Evolutionary conservation across 2,797 vertebrate genomes (phyloP), one percentile per base, ranked within the genome.

Genomic region (Streptopelia turtur): DNA sequence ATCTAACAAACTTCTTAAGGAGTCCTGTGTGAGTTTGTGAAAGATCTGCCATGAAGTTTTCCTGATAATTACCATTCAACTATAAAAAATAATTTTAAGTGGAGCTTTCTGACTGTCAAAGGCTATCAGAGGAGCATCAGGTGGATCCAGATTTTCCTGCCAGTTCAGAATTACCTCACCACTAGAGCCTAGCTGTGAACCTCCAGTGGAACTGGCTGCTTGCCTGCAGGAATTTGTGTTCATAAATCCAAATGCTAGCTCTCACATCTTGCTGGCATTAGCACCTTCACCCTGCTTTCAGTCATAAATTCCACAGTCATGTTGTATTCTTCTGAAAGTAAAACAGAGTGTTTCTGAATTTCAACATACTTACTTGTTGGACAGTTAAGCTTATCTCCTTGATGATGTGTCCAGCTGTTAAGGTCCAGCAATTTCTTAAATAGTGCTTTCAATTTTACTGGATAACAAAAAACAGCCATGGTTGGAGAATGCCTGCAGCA

Each of bases 81-180:
- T 81, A 49, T 68, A 74, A 95, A 85, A 76, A 91, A 76, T 24
- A 75, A 64, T 64, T 86, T 70, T 60, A 81, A 20, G 15, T 78
- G 72, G 21, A 88, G 53, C 12, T 20, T 66, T 75, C 60, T 86
- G 57, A 77, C 28, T 93, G 88, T 35, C 64, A 91, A 87, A 91
- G 61, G 16, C 85, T 68, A 47, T 83, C 57, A 91, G 31, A 89
- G 45, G 30, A 91, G 7, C 12, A 18, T 65, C 41, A 82, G 10
- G 35, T 76, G 31, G 53, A 94, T 90, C 57, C 61, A 94, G 50
- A 81, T 81, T 88, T 83, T 55, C 5, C 5, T 93, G 83, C 60
- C 85, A 91, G 68, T 74, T 88, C 57, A 77, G 64, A 83, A 96
- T 94, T 91, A 70, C 53, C 60, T 93, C 72, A 75, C 43, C 33